These are phyloP conservation scores for Nothocercus julius DNA, from an alignment of 2,113 vertebrate species.

Conservation along the genomic window DNA sequence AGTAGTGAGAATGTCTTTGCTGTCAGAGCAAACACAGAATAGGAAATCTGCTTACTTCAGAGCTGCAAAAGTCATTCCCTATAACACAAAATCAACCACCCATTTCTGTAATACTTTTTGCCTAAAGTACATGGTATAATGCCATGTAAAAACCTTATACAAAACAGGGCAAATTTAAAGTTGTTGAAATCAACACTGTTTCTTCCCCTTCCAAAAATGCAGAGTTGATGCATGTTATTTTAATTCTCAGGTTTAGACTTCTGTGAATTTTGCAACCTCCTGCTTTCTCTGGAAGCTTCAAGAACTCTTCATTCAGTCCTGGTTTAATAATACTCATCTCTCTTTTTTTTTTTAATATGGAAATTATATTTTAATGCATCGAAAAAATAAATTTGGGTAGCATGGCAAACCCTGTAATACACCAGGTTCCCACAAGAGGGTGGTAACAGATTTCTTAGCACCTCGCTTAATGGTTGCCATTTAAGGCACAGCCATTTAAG, in stretches of 20 bases:
- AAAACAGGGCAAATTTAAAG: neutral
- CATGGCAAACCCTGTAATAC: neutral
- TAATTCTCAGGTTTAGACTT: neutral
- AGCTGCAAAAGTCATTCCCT: neutral
- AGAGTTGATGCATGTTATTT: neutral
- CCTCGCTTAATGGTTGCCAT: neutral
- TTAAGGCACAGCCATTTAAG: neutral
- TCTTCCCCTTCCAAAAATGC: neutral
- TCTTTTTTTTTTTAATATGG: neutral
- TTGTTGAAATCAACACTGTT: neutral
- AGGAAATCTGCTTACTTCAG: neutral
- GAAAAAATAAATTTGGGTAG: neutral
- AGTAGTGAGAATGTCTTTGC: neutral
- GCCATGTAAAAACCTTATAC: neutral
- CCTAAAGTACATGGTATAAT: neutral
- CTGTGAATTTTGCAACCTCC: neutral
- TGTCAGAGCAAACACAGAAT: neutral
- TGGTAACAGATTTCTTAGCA: neutral
- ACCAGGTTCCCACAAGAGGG: constrained; percentile 14
- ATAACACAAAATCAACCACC: neutral
- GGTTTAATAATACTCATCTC: neutral
- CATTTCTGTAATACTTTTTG: neutral
- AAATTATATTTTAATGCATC: neutral
- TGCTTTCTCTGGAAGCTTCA: neutral
- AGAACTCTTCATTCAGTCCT: neutral